A percentile compares a stretch with the other conserved stretches of the same genome.
Conservation (phyloP, 2,797 vertebrate genomes). For the Parauchenoglanis ngamensis region DNA sequence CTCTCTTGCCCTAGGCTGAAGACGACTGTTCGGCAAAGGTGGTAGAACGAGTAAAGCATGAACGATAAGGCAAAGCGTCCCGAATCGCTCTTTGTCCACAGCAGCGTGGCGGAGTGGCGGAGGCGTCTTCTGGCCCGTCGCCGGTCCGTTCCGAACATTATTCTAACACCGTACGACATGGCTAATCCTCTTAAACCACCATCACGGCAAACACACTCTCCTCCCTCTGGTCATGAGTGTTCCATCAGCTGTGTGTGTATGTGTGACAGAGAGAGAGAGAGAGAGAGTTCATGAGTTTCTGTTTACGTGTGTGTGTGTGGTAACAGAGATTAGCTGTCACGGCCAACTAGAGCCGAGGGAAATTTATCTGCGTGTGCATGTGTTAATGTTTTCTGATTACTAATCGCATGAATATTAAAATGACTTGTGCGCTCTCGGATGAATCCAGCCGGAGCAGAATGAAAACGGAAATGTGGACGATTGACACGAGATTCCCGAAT, state of each 20-base stretch:
- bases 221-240: slow-evolving; percentile 74
- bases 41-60: slow-evolving; percentile 56
- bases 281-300: background rate
- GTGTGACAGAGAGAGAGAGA: slow-evolving; percentile 9
- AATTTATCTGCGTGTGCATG: slow-evolving; percentile 28
- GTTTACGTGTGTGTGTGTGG: slow-evolving; percentile 28
- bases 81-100: slow-evolving; percentile 66
- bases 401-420: slow-evolving; percentile 65
- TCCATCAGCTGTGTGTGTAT: slow-evolving; percentile 58
- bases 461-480: slow-evolving; percentile 6
- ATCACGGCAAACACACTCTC: slow-evolving; percentile 61
- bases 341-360: slow-evolving; percentile 65
- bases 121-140: slow-evolving; percentile 68
- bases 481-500: background rate
- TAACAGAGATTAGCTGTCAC: slow-evolving; percentile 72
- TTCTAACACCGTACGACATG: slow-evolving; percentile 71
- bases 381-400: slow-evolving; percentile 67
- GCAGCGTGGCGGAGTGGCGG: slow-evolving; percentile 58
- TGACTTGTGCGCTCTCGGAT: slow-evolving; percentile 9
- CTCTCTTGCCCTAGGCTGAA: slow-evolving; percentile 65
- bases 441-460: background rate
- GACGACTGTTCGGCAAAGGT: slow-evolving; percentile 57
- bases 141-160: slow-evolving; percentile 71
- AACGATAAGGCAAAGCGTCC: slow-evolving; percentile 69
- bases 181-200: slow-evolving; percentile 78